Percentiles rank a stretch among this genome's conserved stretches.
Evolutionary conservation across 2,797 vertebrate genomes (phyloP).

Genomic region (Bryconaethiops microstoma): DNA sequence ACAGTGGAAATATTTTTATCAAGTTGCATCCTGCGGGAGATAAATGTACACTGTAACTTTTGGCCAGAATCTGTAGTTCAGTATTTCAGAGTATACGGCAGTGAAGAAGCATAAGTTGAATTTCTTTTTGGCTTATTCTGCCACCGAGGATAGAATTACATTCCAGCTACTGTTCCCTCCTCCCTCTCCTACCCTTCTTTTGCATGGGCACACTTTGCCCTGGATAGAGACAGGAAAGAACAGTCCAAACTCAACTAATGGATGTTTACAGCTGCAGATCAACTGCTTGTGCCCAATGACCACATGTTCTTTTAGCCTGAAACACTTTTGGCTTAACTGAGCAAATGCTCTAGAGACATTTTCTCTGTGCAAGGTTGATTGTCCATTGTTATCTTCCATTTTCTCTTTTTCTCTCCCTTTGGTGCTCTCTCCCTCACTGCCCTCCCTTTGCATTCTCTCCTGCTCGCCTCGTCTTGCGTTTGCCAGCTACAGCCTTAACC

Average conservation of each 20-base stretch:
- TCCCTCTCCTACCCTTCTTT: constrained; percentile 43
- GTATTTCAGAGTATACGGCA: not conserved
- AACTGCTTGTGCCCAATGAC: constrained; percentile 66
- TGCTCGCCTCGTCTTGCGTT: constrained; percentile 67
- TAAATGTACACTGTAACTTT: not conserved
- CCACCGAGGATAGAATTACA: constrained; percentile 61
- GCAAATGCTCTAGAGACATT: constrained; percentile 49
- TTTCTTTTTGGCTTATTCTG: constrained; percentile 28
- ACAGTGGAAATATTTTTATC: not conserved
- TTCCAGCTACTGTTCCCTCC: constrained; percentile 59
- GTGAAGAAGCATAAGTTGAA: constrained; percentile 15
- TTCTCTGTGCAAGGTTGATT: constrained; percentile 63
- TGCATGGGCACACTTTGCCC: constrained; percentile 46
- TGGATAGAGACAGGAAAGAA: constrained; percentile 64
- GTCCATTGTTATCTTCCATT: constrained; percentile 76
- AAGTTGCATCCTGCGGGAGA: not conserved
- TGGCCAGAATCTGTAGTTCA: not conserved
- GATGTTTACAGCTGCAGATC: constrained; percentile 77
- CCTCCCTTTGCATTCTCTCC: constrained; percentile 67
- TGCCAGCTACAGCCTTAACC: constrained; percentile 79
- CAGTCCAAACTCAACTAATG: constrained; percentile 72
- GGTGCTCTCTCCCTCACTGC: constrained; percentile 48
- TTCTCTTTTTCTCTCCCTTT: constrained; percentile 45
- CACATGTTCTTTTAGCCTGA: constrained; percentile 58
- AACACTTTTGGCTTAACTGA: constrained; percentile 46